phyloP scores from a whole-genome alignment of 2,797 vertebrate species.

The Platyrinchus mystaceus region DNA sequence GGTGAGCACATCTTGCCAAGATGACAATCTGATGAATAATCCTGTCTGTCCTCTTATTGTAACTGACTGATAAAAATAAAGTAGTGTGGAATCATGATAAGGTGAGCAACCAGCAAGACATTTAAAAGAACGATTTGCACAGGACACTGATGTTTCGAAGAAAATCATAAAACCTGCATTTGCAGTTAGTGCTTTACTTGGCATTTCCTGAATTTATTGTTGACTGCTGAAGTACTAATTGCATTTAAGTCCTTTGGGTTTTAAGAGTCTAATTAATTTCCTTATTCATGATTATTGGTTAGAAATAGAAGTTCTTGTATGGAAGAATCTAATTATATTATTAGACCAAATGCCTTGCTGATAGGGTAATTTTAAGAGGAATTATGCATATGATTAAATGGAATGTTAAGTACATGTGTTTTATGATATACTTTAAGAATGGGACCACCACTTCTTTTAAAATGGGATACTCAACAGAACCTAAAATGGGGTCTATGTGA shows the following conservation, averaged over 20 bases:
- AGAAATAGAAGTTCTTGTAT: background rate
- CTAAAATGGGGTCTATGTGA: background rate
- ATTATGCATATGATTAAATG: background rate
- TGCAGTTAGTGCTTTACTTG: slow-evolving; percentile 2
- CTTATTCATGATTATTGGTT: background rate
- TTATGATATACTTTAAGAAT: background rate
- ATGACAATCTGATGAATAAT: background rate
- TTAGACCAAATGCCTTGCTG: slow-evolving; percentile 13
- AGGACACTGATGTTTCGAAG: background rate
- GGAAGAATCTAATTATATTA: background rate
- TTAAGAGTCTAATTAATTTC: background rate
- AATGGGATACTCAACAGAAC: background rate
- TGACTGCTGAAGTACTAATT: background rate
- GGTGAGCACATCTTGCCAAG: background rate
- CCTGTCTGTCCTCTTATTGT: background rate
- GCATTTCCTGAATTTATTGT: background rate
- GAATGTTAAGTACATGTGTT: background rate
- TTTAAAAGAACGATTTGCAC: background rate
- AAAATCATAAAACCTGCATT: background rate
- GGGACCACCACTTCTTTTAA: background rate
- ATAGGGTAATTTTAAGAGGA: background rate
- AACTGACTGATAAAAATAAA: background rate
- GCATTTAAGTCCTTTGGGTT: background rate
- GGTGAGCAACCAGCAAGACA: background rate
- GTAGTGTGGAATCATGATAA: background rate